phyloP scores from a whole-genome alignment of 2,797 vertebrate species.

The Emydoidea blandingii region DNA sequence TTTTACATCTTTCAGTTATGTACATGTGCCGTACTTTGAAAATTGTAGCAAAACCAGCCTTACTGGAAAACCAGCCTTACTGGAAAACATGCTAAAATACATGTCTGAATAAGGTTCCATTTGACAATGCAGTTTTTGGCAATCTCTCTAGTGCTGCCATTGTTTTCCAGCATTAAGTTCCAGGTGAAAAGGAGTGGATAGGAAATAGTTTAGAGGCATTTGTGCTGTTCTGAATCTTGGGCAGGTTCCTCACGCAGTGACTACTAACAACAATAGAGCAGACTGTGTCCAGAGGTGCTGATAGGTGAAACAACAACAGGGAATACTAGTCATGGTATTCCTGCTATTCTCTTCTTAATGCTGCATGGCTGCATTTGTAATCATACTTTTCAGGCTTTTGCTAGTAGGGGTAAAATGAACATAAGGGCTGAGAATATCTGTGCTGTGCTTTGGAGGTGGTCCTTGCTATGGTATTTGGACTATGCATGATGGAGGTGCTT shows the following conservation, averaged over 20 bases:
- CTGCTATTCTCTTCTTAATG: background rate
- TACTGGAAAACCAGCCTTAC: background rate
- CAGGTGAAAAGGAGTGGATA: background rate
- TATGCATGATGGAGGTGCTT: background rate
- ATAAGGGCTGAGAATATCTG: background rate
- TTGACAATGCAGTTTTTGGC: background rate
- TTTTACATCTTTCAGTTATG: background rate
- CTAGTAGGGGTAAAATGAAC: background rate
- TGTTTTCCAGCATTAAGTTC: background rate
- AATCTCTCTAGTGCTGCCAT: background rate
- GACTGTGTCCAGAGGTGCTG: background rate
- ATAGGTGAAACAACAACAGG: slow-evolving; percentile 2
- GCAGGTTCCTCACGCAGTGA: background rate
- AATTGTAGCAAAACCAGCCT: background rate
- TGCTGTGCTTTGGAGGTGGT: slow-evolving; percentile 4
- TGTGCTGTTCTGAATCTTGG: background rate
- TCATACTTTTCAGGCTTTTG: slow-evolving; percentile 11
- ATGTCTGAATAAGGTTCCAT: background rate
- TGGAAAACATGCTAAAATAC: background rate
- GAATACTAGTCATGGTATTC: background rate
- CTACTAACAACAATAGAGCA: accelerated
- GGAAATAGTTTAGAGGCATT: background rate
- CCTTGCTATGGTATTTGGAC: background rate
- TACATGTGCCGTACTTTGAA: background rate
- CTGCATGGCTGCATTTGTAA: background rate